These are phyloP conservation scores for Etheostoma spectabile DNA, from an alignment of 2,113 vertebrate species.

Conservation along the genomic window DNA sequence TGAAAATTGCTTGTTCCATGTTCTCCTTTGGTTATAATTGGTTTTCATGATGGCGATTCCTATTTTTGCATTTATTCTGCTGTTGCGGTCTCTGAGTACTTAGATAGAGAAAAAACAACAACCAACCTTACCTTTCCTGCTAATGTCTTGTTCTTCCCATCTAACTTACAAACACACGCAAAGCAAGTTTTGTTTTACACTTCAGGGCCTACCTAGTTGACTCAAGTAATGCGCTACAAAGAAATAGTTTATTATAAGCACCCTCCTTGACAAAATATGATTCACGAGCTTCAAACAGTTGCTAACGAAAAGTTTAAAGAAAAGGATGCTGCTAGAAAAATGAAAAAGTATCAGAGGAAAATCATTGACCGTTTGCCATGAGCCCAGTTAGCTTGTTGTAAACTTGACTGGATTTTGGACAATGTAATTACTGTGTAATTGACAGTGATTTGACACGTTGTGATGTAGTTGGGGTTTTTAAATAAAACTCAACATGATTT, in stretches of 20 bases:
- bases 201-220: not conserved
- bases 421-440: constrained; percentile 71
- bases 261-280: constrained; percentile 1
- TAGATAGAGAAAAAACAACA: not conserved
- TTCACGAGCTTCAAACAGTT: constrained; percentile 31
- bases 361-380: constrained; percentile 7
- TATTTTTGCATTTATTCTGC: not conserved
- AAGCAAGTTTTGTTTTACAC: not conserved
- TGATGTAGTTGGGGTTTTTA: constrained; percentile 30
- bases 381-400: constrained; percentile 21
- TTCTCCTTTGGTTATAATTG: not conserved
- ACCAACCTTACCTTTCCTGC: not conserved
- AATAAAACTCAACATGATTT: not conserved
- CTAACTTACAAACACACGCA: not conserved
- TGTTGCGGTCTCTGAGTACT: not conserved
- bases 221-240: not conserved
- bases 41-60: not conserved
- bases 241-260: not conserved
- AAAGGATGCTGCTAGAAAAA: constrained; percentile 66
- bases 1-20: not conserved
- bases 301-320: constrained; percentile 52
- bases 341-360: constrained; percentile 26
- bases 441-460: constrained; percentile 68
- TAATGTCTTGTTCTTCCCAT: not conserved
- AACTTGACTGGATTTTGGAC: constrained; percentile 9